Evolutionary conservation across 1,140 invertebrate genomes (phyloP), one percentile per base, ranked within the genome.

Genomic region (Calosoma granatense): DNA sequence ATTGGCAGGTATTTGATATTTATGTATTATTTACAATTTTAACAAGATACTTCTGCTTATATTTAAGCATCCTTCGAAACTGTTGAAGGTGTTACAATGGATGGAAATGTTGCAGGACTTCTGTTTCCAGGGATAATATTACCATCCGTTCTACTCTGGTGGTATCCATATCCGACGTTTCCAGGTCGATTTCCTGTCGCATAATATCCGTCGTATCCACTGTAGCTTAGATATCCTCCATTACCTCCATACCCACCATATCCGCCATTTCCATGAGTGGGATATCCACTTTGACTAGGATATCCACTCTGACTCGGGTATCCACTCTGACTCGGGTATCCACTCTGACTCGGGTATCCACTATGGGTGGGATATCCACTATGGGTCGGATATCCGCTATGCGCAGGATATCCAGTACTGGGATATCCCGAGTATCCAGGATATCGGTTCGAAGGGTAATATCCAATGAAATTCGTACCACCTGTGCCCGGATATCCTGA

Each of bases 91-190:
- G 2, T 52, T n/a, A 19, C 15, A 17, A 17, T 36, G 14, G 26
- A 36, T 36, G 26, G 26, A 14, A 6, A 36, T 6, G 26, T 36
- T 6, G 26, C 6, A 6, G 26, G 26, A 36, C 14, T 6, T 36
- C 26, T 36, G 14, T 36, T 36, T 6, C 26, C 26, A 36, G 26
- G 26, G 6, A 36, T 6, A 6, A 36, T 6, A n/a, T n/a, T n/a
- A 6, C 26, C 26, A 14, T 36, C 14, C 14, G 26, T 36, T 36
- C 26, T 36, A 36, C 6, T 20, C 6, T 54, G 11, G 23, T 59
- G 26, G 26, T 62, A 67, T 30, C 65, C 64, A 22, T 66, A 67
- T 22, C 67, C 67, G 20, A 66, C 57, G 36, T 68, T 66, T 20
- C 66, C 66, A 0, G 66, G 56, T 0, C 65, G 67, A n/a, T 36